Percentiles rank a stretch among this genome's conserved stretches.
These are phyloP conservation scores for Sus cebifrons DNA, from an alignment of 2,797 vertebrate species.

Conservation along the genomic window DNA sequence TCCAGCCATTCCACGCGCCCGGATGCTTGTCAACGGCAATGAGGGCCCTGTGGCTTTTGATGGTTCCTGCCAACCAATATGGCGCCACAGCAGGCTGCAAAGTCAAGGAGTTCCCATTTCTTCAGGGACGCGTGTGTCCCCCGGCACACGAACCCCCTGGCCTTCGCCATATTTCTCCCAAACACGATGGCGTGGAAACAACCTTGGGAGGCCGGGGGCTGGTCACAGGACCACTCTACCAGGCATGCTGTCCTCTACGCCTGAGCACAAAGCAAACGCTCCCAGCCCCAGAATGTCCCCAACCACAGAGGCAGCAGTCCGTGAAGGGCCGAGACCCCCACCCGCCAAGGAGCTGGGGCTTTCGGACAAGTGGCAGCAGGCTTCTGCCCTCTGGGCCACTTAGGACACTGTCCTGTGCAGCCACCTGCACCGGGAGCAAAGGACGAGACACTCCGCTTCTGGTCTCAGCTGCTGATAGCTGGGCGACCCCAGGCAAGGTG, in stretches of 20 bases:
- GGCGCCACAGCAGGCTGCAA: neutral
- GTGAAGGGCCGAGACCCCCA: conserved; percentile 85
- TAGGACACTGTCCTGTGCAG: accelerated
- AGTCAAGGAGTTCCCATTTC: neutral
- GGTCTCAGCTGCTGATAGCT: accelerated
- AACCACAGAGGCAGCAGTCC: conserved; percentile 85
- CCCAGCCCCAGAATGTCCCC: conserved; percentile 86
- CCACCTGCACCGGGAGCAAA: accelerated
- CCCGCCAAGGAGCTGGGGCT: conserved; percentile 13
- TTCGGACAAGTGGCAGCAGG: accelerated
- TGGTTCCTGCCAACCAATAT: neutral
- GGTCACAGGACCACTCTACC: neutral
- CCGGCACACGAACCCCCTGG: neutral
- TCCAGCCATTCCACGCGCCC: neutral
- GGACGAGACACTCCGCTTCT: neutral
- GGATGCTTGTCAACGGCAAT: accelerated
- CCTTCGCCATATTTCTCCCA: neutral
- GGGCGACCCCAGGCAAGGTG: neutral
- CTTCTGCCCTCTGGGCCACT: neutral
- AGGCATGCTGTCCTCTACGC: neutral
- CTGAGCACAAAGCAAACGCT: neutral
- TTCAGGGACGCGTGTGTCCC: neutral
- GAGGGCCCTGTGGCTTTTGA: neutral
- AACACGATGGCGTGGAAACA: neutral
- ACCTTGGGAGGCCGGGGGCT: neutral